phyloP scores from a whole-genome alignment of 1,140 invertebrate species.

The Lepidotrigona ventralis region DNA sequence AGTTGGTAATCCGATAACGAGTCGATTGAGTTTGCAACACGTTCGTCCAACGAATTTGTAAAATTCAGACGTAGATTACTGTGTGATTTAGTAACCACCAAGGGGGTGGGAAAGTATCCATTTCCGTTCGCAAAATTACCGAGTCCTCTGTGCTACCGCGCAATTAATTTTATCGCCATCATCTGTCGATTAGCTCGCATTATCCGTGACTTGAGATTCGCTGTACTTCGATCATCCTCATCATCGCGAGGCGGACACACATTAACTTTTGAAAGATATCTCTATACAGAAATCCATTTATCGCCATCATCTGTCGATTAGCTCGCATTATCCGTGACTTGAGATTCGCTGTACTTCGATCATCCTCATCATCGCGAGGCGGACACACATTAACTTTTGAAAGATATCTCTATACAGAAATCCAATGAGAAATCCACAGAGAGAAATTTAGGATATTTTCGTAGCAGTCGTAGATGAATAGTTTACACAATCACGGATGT shows the following conservation, averaged over 20 bases:
- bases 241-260: background rate
- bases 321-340: background rate
- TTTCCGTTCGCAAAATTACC: background rate
- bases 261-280: background rate
- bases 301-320: background rate
- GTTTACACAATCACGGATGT: background rate
- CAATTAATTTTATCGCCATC: background rate
- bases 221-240: background rate
- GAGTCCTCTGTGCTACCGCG: background rate
- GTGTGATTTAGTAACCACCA: background rate
- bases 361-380: background rate
- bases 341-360: background rate
- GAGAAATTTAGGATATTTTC: background rate
- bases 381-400: background rate
- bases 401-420: background rate
- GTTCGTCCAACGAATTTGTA: background rate
- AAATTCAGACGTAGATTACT: background rate
- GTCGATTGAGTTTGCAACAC: background rate
- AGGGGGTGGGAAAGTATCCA: background rate
- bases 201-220: background rate
- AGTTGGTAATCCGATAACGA: slow-evolving; percentile 4
- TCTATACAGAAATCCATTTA: background rate
- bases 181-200: background rate
- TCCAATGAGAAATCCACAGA: too few species aligned
- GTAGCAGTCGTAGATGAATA: background rate